Percentiles rank a stretch among this genome's conserved stretches.
Conservation (phyloP, 64 coral and sea anemone species). For the Pocillopora verrucosa region DNA sequence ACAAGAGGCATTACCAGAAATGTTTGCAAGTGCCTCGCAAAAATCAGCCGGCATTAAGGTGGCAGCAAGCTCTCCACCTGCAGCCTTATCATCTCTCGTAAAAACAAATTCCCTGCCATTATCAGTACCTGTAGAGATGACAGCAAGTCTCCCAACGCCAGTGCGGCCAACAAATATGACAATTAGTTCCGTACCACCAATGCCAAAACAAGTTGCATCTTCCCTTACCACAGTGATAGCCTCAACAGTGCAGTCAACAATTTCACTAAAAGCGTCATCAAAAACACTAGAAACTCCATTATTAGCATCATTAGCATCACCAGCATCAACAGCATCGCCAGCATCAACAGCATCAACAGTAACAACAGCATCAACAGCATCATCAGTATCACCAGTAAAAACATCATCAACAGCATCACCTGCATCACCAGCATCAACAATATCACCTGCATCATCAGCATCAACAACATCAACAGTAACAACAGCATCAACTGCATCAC, state of each 20-base stretch:
- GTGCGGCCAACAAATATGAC: neutral
- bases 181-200: neutral
- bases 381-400: neutral
- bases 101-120: too few species aligned
- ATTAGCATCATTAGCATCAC: neutral
- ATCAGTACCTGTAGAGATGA: too few species aligned
- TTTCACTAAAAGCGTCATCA: neutral
- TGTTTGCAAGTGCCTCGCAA: too few species aligned
- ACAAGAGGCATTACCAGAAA: too few species aligned
- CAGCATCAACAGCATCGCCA: neutral
- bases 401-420: neutral
- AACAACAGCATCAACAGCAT: neutral
- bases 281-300: neutral
- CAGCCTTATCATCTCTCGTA: too few species aligned
- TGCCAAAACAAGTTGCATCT: too few species aligned
- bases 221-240: neutral
- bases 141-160: neutral
- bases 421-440: neutral
- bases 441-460: neutral
- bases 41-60: too few species aligned
- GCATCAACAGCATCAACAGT: neutral
- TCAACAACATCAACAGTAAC: constrained; percentile 9
- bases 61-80: too few species aligned
- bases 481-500: neutral
- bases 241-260: neutral